Percentiles rank a stretch among this genome's conserved stretches.
These are phyloP conservation scores for Melitaea athalia DNA, from an alignment of 2,888 invertebrate genomes.

Conservation along the genomic window DNA sequence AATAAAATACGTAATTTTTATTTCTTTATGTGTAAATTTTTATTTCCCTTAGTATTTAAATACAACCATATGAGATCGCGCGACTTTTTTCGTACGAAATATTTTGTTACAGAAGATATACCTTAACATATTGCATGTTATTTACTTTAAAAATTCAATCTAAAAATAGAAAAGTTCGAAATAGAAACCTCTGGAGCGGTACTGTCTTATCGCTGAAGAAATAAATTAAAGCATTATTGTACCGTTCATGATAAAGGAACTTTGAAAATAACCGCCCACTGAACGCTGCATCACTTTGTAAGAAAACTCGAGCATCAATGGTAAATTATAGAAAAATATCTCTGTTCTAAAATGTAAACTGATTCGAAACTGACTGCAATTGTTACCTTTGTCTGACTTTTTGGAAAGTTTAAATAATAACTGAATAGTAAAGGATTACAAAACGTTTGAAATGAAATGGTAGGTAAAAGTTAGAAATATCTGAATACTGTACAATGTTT, in stretches of 20 bases:
- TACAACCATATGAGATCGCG: too few species aligned
- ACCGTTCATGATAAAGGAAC: constrained; percentile 19
- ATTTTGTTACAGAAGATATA: too few species aligned
- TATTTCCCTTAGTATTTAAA: too few species aligned
- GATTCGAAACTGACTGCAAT: background rate
- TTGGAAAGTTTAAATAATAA: too few species aligned
- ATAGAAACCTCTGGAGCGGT: background rate
- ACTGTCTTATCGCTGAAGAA: constrained; percentile 25
- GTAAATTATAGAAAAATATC: constrained; percentile 9
- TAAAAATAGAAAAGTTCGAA: background rate
- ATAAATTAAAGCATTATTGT: constrained; percentile 23
- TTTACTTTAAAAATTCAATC: background rate
- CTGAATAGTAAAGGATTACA: too few species aligned
- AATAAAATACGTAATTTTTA: too few species aligned
- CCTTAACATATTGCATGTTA: too few species aligned
- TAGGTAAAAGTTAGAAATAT: too few species aligned
- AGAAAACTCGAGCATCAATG: constrained; percentile 15
- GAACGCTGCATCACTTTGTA: constrained; percentile 14
- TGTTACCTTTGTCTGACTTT: background rate
- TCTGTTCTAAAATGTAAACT: constrained; percentile 5
- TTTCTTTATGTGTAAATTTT: too few species aligned
- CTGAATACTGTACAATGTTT: too few species aligned
- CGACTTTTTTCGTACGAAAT: too few species aligned
- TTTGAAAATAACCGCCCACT: constrained; percentile 6
- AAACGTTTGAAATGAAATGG: too few species aligned